phyloP scores from a whole-genome alignment of 92 coral and sea anemone species.

The Epizoanthus rinbou region DNA sequence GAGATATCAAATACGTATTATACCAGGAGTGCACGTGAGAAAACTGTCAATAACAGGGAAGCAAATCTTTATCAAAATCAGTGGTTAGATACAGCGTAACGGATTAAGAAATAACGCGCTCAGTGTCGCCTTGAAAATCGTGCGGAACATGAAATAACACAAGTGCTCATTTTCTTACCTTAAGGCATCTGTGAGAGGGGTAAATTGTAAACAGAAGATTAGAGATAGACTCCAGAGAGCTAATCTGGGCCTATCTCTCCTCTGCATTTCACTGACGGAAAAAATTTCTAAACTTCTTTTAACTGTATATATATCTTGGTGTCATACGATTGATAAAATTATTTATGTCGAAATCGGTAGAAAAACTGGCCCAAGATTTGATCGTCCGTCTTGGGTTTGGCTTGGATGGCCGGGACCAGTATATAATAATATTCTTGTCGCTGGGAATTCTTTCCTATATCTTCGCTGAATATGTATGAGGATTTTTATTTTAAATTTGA shows the following conservation, averaged over 20 bases:
- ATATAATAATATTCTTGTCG: neutral
- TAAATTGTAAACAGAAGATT: slow-evolving; percentile 12
- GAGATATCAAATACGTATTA: no score
- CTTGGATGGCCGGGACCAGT: slow-evolving; percentile 11
- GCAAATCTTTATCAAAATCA: neutral
- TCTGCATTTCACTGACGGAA: slow-evolving; percentile 9
- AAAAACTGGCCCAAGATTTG: slow-evolving; percentile 32
- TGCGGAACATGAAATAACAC: neutral
- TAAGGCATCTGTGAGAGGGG: slow-evolving; percentile 19
- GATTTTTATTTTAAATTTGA: slow-evolving; percentile 25
- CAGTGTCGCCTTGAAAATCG: neutral
- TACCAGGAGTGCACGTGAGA: no score
- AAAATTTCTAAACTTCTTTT: neutral
- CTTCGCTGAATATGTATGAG: slow-evolving; percentile 29
- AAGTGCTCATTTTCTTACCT: slow-evolving; percentile 9
- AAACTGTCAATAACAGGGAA: neutral
- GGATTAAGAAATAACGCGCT: neutral
- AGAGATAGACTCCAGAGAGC: slow-evolving; percentile 4
- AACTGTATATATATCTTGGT: slow-evolving; percentile 1
- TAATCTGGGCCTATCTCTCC: slow-evolving; percentile 10
- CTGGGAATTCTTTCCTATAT: slow-evolving; percentile 8
- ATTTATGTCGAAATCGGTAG: neutral
- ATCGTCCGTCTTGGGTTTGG: slow-evolving; percentile 27
- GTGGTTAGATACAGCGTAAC: neutral
- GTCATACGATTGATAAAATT: neutral